Evolutionary conservation across 2,113 vertebrate genomes (phyloP).

Genomic region (Pomatorhinus ruficollis): DNA sequence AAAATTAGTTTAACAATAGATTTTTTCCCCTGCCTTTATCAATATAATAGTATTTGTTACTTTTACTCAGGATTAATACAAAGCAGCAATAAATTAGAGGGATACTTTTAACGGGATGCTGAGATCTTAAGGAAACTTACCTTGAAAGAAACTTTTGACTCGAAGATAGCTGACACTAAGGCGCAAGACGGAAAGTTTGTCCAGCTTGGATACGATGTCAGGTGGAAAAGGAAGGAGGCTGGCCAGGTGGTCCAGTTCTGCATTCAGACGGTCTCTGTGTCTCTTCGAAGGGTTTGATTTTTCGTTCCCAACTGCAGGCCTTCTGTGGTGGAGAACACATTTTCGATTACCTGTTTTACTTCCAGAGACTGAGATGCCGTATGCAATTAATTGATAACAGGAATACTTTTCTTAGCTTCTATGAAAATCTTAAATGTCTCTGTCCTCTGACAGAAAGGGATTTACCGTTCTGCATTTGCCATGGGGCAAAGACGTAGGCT

Average conservation of each 20-base stretch:
- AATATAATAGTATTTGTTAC: background rate
- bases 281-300: constrained; percentile 96
- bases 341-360: constrained; percentile 37
- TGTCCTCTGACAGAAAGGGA: background rate
- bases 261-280: constrained; percentile 93
- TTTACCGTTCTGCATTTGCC: background rate
- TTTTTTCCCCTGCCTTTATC: background rate
- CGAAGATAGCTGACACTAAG: constrained; percentile 96
- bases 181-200: constrained; percentile 94
- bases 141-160: constrained; percentile 97
- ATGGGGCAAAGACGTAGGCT: background rate
- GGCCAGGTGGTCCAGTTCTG: constrained; percentile 93
- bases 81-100: background rate
- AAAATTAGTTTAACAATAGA: background rate
- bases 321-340: constrained; percentile 76
- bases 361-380: background rate
- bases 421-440: background rate
- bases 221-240: constrained; percentile 91
- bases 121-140: constrained; percentile 46
- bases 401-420: background rate
- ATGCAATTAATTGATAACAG: background rate
- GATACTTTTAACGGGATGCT: background rate
- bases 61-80: background rate
- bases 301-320: constrained; percentile 80
- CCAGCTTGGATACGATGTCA: constrained; percentile 92